phyloP scores from a whole-genome alignment of 1,140 invertebrate genomes.

The Caenorhabditis tropicalis region DNA sequence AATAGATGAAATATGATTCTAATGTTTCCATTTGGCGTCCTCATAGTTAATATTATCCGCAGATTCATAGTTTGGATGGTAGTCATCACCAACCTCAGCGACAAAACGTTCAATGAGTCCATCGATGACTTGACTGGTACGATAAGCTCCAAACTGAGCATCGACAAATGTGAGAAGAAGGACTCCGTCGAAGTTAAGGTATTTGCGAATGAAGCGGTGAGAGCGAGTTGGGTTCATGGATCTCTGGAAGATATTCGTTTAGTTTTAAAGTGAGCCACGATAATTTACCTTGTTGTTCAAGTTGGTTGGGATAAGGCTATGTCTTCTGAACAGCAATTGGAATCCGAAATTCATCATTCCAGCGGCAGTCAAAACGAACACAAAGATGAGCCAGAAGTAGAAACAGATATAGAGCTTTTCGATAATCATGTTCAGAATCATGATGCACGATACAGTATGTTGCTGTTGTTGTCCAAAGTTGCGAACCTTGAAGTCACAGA shows the following conservation, averaged over 20 bases:
- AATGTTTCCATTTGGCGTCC: neutral
- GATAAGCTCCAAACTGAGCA: conserved; percentile 7
- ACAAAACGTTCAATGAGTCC: conserved; percentile 8
- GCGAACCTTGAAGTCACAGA: conserved; percentile 61
- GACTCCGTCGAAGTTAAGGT: conserved; percentile 9
- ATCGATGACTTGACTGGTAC: conserved; percentile 8
- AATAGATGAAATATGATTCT: neutral
- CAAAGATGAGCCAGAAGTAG: conserved; percentile 57
- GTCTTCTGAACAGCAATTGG: conserved; percentile 27
- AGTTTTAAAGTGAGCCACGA: neutral
- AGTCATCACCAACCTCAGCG: conserved; percentile 17
- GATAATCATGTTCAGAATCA: conserved; percentile 62
- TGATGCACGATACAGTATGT: conserved; percentile 64
- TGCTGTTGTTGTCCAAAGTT: conserved; percentile 5
- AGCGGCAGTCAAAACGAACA: conserved; percentile 43
- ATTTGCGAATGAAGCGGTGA: neutral
- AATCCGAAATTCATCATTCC: neutral
- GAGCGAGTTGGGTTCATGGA: conserved; percentile 23
- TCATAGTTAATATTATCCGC: conserved; percentile 8
- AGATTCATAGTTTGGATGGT: neutral
- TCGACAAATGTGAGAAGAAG: conserved; percentile 6
- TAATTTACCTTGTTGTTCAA: conserved; percentile 11
- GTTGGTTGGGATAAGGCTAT: conserved; percentile 6
- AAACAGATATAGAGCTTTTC: conserved; percentile 62
- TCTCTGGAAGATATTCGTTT: neutral